Evolutionary conservation across 2,888 invertebrate genomes (phyloP).

Genomic region (Rotaria magnacalcarata): DNA sequence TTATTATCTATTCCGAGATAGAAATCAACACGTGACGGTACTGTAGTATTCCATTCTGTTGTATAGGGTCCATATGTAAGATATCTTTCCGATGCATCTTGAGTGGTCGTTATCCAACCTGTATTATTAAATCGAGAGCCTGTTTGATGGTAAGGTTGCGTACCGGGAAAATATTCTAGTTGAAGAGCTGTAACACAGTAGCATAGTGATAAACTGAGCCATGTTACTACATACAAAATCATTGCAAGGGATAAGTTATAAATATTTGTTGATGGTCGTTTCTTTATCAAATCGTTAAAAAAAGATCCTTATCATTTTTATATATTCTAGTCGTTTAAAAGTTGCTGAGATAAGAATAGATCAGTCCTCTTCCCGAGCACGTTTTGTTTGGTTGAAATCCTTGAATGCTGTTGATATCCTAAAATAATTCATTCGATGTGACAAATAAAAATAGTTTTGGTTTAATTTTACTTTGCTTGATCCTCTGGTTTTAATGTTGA

Average conservation of each 20-base stretch:
- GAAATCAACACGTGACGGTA: neutral
- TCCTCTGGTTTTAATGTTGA: neutral
- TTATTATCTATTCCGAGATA: constrained; percentile 20
- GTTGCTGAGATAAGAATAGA: neutral
- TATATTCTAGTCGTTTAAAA: neutral
- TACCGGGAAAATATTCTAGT: neutral
- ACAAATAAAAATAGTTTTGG: no score
- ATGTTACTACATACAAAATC: neutral
- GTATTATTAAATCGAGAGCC: constrained; percentile 17
- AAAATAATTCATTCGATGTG: neutral
- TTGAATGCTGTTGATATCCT: neutral
- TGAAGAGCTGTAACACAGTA: neutral
- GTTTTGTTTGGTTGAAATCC: neutral
- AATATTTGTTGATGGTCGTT: neutral
- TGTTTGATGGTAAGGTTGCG: constrained; percentile 19
- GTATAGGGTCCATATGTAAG: constrained; percentile 25
- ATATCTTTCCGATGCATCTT: constrained; percentile 1
- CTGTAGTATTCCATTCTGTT: neutral
- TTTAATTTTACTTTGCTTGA: neutral
- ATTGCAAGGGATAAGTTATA: neutral
- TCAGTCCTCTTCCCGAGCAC: neutral
- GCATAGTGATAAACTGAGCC: neutral
- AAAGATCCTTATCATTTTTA: neutral
- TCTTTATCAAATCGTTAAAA: neutral
- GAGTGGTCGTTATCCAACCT: neutral